These are phyloP conservation scores for Heliconius sara DNA, from an alignment of 2,888 invertebrate genomes.

Conservation along the genomic window DNA sequence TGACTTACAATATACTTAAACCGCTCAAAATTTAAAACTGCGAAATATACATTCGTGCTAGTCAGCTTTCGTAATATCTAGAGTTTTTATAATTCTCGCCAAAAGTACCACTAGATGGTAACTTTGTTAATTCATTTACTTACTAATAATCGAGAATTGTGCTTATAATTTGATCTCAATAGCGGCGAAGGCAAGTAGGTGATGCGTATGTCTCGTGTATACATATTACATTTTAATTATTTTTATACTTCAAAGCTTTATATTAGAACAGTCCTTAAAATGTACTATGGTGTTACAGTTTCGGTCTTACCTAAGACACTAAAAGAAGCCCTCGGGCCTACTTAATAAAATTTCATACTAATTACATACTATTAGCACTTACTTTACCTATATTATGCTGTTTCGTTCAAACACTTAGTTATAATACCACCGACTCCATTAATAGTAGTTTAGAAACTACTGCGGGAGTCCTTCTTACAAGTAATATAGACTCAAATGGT, in stretches of 20 bases:
- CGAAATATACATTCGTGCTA: conserved; percentile 43
- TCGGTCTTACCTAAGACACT: conserved; percentile 64
- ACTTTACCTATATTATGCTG: conserved; percentile 74
- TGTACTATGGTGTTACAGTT: conserved; percentile 71
- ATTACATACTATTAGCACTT: conserved; percentile 75
- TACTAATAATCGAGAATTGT: conserved; percentile 50
- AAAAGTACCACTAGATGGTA: conserved; percentile 69
- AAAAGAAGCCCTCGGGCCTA: conserved; percentile 60
- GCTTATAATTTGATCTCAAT: conserved; percentile 55
- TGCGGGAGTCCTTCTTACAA: conserved; percentile 65
- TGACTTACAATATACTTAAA: conserved; percentile 58
- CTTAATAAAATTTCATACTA: conserved; percentile 65
- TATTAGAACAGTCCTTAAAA: conserved; percentile 45
- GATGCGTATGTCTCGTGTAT: conserved; percentile 65
- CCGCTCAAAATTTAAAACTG: conserved; percentile 46
- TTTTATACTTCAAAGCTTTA: conserved; percentile 59
- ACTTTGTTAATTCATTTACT: conserved; percentile 62
- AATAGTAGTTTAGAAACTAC: conserved; percentile 69
- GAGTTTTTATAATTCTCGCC: conserved; percentile 48
- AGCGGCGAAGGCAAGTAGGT: conserved; percentile 80
- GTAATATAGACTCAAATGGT: conserved; percentile 62
- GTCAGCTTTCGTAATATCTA: conserved; percentile 42
- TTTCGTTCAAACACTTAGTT: conserved; percentile 64
- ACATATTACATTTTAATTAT: conserved; percentile 53
- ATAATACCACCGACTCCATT: conserved; percentile 68